phyloP scores from a whole-genome alignment of 2,113 vertebrate species.

The Melanotaenia duboulayi region DNA sequence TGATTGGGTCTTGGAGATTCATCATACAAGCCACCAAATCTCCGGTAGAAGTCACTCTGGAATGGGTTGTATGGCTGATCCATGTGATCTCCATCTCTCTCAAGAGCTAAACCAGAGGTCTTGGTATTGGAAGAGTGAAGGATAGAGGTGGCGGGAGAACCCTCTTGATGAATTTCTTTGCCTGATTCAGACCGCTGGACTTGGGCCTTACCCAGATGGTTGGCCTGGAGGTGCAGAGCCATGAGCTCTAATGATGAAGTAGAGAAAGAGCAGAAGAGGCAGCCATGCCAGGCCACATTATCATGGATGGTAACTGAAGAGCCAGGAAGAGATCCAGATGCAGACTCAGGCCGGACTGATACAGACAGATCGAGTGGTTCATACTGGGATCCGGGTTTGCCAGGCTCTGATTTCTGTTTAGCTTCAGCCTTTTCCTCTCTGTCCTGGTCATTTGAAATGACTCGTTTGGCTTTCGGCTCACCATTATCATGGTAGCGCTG shows the following conservation, averaged over 20 bases:
- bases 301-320: constrained; percentile 93
- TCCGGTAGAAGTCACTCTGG: constrained; percentile 94
- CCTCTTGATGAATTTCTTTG: constrained; percentile 86
- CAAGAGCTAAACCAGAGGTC: constrained; percentile 53
- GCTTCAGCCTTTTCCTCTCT: constrained; percentile 84
- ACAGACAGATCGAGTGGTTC: constrained; percentile 96
- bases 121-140: constrained; percentile 79
- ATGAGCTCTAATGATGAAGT: constrained; percentile 96
- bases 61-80: constrained; percentile 86
- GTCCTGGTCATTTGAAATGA: constrained; percentile 67
- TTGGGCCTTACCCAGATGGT: constrained; percentile 91
- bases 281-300: constrained; percentile 95
- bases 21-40: constrained; percentile 89
- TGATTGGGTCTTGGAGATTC: constrained; percentile 77
- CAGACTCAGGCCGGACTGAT: constrained; percentile 92
- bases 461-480: constrained; percentile 85
- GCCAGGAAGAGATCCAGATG: constrained; percentile 89
- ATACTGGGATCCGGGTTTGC: constrained; percentile 91
- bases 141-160: constrained; percentile 75
- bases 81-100: constrained; percentile 85
- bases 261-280: constrained; percentile 96
- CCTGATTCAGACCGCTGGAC: constrained; percentile 80
- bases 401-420: constrained; percentile 81
- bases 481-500: constrained; percentile 84
- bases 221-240: constrained; percentile 97